These are phyloP conservation scores for Clusia tigrina DNA, from an alignment of 2,888 invertebrate species.

Conservation along the genomic window DNA sequence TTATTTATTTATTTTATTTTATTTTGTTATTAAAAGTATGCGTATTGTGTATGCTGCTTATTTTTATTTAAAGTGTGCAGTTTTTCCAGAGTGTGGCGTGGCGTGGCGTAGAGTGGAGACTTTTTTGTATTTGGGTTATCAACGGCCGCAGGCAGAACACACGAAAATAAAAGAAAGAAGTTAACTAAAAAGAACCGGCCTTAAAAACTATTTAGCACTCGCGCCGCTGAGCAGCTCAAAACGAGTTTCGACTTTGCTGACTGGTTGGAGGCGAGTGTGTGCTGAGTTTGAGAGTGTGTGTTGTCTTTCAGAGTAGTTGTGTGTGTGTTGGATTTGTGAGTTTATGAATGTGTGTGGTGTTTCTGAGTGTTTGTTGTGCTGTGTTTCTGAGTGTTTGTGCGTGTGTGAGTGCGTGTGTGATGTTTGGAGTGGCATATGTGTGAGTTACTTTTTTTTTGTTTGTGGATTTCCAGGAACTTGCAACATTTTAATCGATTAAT, in stretches of 20 bases:
- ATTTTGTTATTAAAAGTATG: neutral
- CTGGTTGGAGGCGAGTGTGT: too few species aligned
- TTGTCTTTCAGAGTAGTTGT: too few species aligned
- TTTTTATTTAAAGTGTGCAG: too few species aligned
- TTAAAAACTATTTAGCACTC: constrained; percentile 10
- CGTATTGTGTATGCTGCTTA: neutral
- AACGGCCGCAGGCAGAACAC: constrained; percentile 35
- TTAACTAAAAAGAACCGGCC: constrained; percentile 16
- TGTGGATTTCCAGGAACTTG: constrained; percentile 29
- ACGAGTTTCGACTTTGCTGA: constrained; percentile 19
- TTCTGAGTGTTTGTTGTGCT: too few species aligned
- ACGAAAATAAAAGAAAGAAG: constrained; percentile 38
- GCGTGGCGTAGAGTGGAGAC: neutral
- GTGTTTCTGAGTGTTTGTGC: too few species aligned
- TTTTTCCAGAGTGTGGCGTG: too few species aligned
- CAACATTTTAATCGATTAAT: constrained; percentile 23
- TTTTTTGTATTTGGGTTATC: constrained; percentile 18
- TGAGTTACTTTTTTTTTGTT: neutral
- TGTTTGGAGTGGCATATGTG: neutral
- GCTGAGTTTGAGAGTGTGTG: too few species aligned
- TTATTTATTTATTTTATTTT: neutral
- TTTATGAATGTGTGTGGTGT: too few species aligned
- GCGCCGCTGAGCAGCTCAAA: constrained; percentile 22
- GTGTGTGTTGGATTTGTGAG: too few species aligned
- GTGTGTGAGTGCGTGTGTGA: too few species aligned